A percentile compares a stretch with the other conserved stretches of the same genome.
These are phyloP conservation scores for Cromileptes altivelis DNA, from an alignment of 2,113 vertebrate genomes.

Conservation along the genomic window DNA sequence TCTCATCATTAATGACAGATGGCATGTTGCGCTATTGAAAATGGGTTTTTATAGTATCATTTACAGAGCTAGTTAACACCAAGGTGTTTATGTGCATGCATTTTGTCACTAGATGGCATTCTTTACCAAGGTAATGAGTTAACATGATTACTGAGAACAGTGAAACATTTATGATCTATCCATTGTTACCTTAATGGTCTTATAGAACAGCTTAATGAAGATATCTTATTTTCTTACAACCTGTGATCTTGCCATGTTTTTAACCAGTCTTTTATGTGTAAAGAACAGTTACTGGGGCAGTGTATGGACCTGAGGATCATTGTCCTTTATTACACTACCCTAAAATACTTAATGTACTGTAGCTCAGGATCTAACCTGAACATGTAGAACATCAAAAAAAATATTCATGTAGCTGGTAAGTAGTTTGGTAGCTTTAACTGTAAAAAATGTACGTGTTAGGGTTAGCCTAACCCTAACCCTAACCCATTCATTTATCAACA, in stretches of 20 bases:
- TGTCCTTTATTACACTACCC: neutral
- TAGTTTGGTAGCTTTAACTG: neutral
- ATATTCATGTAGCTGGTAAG: neutral
- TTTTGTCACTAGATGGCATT: constrained; percentile 66
- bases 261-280: neutral
- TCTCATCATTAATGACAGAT: constrained; percentile 26
- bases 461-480: too few relatives aligned
- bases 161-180: constrained; percentile 19
- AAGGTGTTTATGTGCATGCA: neutral
- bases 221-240: neutral
- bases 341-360: neutral
- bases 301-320: neutral
- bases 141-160: neutral
- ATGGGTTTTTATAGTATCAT: too few relatives aligned
- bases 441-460: neutral
- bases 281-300: neutral
- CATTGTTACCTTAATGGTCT: neutral
- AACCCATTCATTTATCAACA: neutral
- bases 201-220: neutral
- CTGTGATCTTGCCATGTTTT: neutral
- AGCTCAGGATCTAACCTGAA: too few relatives aligned
- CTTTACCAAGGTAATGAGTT: constrained; percentile 1
- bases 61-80: neutral
- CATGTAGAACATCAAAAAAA: neutral
- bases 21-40: neutral